Percentiles rank a stretch among this genome's conserved stretches.
Evolutionary conservation across 2,888 invertebrate species (phyloP).

Genomic region (Microdon myrmicae): DNA sequence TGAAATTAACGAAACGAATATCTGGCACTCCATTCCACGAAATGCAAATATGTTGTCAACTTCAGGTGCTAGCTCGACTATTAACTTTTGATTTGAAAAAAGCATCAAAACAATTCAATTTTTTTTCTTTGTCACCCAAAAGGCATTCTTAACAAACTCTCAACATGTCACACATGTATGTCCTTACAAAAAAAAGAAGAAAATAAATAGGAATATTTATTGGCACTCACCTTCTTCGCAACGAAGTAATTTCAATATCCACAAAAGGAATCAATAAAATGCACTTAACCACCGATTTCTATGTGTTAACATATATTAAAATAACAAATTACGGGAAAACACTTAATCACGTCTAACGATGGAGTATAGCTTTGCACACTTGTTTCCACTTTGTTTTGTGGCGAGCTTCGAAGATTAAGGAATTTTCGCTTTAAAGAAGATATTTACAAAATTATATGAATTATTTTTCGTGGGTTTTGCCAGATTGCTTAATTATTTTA

Average conservation of each 20-base stretch:
- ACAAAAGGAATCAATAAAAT: conserved; percentile 24
- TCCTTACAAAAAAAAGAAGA: conserved; percentile 7
- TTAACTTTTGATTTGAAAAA: too few species aligned
- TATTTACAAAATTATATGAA: conserved; percentile 14
- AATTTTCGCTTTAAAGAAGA: conserved; percentile 31
- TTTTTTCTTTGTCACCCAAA: too few species aligned
- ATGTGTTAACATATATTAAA: conserved; percentile 42
- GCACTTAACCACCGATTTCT: conserved; percentile 43
- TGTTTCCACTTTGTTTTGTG: too few species aligned
- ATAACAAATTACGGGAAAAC: conserved; percentile 25
- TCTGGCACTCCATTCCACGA: too few species aligned
- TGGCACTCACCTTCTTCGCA: conserved; percentile 35
- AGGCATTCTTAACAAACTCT: too few species aligned
- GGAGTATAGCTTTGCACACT: too few species aligned
- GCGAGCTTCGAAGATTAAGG: conserved; percentile 31
- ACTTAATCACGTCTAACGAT: conserved; percentile 46
- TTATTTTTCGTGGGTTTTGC: conserved; percentile 28
- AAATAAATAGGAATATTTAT: conserved; percentile 1
- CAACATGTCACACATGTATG: too few species aligned
- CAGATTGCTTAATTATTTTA: conserved; percentile 19
- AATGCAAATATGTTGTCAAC: too few species aligned
- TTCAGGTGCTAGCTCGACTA: too few species aligned
- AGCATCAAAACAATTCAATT: too few species aligned
- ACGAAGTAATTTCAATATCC: conserved; percentile 36
- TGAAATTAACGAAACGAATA: too few species aligned